Evolutionary conservation across 2,113 vertebrate species (phyloP).

Genomic region (Mungos mungo): DNA sequence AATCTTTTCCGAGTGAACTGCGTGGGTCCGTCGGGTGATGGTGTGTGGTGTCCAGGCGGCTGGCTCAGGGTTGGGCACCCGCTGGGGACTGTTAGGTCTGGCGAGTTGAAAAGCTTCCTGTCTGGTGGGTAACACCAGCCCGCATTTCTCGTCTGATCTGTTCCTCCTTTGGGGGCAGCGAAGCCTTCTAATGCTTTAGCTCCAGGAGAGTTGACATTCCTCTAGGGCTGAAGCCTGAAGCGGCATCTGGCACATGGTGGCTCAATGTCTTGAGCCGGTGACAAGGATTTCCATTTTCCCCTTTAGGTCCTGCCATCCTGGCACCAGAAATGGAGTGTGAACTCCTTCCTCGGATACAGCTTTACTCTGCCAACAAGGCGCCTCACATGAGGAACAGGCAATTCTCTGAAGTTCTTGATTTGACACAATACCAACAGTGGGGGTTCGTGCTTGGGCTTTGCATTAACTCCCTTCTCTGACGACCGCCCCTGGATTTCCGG

Average conservation of each 20-base stretch:
- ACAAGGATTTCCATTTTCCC: not conserved
- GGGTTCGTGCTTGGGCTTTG: not conserved
- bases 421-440: not conserved
- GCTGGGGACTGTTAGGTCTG: not conserved
- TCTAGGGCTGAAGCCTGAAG: not conserved
- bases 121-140: not conserved
- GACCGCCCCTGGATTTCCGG: not conserved
- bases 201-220: accelerated
- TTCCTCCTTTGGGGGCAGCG: not conserved
- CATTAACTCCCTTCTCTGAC: not conserved
- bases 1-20: not conserved
- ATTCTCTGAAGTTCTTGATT: not conserved
- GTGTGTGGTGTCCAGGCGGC: not conserved
- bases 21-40: accelerated
- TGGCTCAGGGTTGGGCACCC: not conserved
- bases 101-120: not conserved
- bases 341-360: not conserved
- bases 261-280: not conserved
- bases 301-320: not conserved
- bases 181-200: not conserved
- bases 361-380: not conserved
- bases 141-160: not conserved
- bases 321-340: not conserved
- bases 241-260: not conserved
- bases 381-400: not conserved